These are phyloP conservation scores for Chrysomallon squamiferum DNA, from an alignment of 1,140 invertebrate genomes.

Conservation along the genomic window DNA sequence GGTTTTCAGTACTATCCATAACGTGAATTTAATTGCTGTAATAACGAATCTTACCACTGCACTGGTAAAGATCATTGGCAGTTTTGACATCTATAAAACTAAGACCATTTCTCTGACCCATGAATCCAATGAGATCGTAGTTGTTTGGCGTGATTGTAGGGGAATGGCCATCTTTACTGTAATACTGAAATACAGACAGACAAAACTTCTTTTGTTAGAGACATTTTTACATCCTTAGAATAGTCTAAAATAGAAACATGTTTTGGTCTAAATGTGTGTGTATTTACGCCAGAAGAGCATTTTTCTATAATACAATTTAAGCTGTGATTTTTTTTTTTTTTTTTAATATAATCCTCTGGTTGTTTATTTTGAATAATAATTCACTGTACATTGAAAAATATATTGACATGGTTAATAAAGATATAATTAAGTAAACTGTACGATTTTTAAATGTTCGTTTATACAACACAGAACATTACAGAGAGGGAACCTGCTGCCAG, in stretches of 20 bases:
- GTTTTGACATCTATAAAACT: constrained; percentile 37
- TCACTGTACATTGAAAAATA: too few species aligned
- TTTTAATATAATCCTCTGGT: too few species aligned
- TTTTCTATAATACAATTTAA: neutral
- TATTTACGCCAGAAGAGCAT: neutral
- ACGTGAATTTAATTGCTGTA: too few species aligned
- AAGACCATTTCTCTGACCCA: constrained; percentile 26
- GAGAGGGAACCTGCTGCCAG: too few species aligned
- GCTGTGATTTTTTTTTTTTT: too few species aligned
- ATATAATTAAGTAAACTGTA: too few species aligned
- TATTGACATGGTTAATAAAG: too few species aligned
- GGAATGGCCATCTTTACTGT: constrained; percentile 18
- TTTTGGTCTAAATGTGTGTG: neutral
- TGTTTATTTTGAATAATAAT: too few species aligned
- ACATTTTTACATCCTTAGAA: neutral
- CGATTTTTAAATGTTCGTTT: too few species aligned
- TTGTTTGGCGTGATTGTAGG: constrained; percentile 23
- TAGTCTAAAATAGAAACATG: too few species aligned
- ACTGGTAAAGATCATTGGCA: constrained; percentile 30
- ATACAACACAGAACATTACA: too few species aligned
- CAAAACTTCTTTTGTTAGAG: neutral
- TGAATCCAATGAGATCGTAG: constrained; percentile 6
- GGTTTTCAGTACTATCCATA: too few species aligned
- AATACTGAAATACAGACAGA: constrained; percentile 20
- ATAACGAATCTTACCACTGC: constrained; percentile 22